These are phyloP conservation scores for Glyptemys insculpta DNA, from an alignment of 2,797 vertebrate genomes.

Conservation along the genomic window DNA sequence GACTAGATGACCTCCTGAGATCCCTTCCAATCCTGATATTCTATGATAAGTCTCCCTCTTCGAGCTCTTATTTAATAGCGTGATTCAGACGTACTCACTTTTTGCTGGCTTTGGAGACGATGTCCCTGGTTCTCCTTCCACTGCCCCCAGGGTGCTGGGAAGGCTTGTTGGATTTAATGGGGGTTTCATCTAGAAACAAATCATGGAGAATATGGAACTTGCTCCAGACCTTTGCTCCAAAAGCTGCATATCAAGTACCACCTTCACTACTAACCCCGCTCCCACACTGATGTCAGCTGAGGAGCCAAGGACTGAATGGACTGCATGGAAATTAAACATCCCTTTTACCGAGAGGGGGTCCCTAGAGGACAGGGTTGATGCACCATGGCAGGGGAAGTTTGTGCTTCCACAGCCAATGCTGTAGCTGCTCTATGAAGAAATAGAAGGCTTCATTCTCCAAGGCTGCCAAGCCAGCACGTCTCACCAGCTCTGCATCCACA, in stretches of 20 bases:
- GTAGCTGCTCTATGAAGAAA: not conserved
- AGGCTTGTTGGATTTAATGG: conserved; percentile 35
- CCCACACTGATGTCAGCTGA: not conserved
- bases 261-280: not conserved
- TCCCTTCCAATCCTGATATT: too few relatives aligned
- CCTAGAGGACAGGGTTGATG: not conserved
- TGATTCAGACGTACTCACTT: conserved; percentile 45
- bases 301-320: not conserved
- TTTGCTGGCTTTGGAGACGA: not conserved
- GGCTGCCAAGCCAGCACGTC: not conserved
- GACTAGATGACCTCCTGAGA: too few relatives aligned
- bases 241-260: not conserved
- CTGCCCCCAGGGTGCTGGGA: not conserved
- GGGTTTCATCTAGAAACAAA: conserved; percentile 35
- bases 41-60: not conserved
- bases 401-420: not conserved
- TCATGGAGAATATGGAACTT: not conserved
- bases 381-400: not conserved
- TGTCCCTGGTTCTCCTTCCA: not conserved
- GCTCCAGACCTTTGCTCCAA: not conserved
- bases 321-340: not conserved
- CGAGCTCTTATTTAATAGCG: not conserved
- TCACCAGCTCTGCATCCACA: not conserved
- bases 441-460: not conserved
- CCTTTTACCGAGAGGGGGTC: not conserved